Evolutionary conservation across 1,140 invertebrate species (phyloP), one percentile per base, ranked within the genome.

Genomic region (Nixonia krombeini): DNA sequence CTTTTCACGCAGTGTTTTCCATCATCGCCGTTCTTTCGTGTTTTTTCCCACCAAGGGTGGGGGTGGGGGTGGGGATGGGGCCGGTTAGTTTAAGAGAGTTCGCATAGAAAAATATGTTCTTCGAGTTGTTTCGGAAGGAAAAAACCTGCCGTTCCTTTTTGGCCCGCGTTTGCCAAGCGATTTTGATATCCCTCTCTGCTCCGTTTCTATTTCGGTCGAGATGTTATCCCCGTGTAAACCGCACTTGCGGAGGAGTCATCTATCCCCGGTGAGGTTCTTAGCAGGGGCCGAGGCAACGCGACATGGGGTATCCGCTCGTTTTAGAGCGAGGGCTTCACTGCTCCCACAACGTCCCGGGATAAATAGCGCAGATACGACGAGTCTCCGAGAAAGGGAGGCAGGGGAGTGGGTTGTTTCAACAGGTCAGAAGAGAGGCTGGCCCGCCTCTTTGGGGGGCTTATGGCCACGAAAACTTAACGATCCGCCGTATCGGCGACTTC

Each of bases 181-280:
- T 35, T 35, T 35, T 35, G n/a, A 35, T 35, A 35, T 35, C 33
- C 13, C 12, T 35, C 33, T 12, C 7, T n/a, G 12, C 33, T 35
- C 33, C 12, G 33, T 35, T 35, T 35, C 33, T 35, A 35, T 35
- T 35, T 35, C 13, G 10, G 33, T 35, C 33, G 33, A 35, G 33
- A 35, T 35, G 9, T 35, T 35, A 35, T 35, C 33, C 33, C 13
- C 33, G 33, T 31, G 29, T 31, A 4, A 31, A 31, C 29, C 29
- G 29, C 29, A 8, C 29, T 31, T 31, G 29, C 29, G 29, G 10
- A 31, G 29, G 29, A 31, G 29, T 31, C 29, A 12, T 31, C 29
- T 8, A 12, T 31, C 29, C 29, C 29, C 4, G 25, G 25, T 5
- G 25, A 26, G 25, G 25, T 26, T 26, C 25, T 26, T 26, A 26